Base-by-base conservation (phyloP, 2,113 vertebrate species). In the Gadus chalcogrammus region DNA sequence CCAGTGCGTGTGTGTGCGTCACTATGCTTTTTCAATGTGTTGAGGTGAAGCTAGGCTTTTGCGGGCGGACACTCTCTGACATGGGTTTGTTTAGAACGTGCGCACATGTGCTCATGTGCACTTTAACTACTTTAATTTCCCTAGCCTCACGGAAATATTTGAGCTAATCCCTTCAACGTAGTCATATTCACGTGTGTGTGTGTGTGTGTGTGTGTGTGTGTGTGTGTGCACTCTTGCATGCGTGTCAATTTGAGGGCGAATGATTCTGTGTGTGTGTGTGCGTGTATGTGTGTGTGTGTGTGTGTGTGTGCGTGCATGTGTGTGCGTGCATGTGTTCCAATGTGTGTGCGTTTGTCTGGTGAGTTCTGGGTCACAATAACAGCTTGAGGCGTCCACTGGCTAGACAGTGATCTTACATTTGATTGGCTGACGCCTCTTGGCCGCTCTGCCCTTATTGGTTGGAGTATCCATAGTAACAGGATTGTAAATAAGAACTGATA, bases 301-400 rank as follows among this genome's bases (percentile, higher is more conserved):
- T 55, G 52, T 55, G 52, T 8, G 52, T 55, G 52, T 55, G 52
- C 13, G 52, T 8, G 52, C 7, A 11, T 55, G 52, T 55, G 52
- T 8, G 7, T 55, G 3, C 12, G 17, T 48, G 42, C 42, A 28
- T 62, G 20, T 62, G 11, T 15, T 11, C 15, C 20, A 9, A 15
- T 62, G 60, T 61, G 18, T 61, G 20, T 27, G 60, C 22, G 60
- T 61, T 20, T 61, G 18, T 61, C 6, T 9, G 61, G 22, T 11
- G 68, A 81, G 71, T 90, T 89, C 86, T 90, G 75, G 85, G 88
- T 88, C 82, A 87, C 75, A 86, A 87, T 87, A 88, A 88, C 85
- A 84, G 82, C 90, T 89, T 27, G 84, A 79, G 82, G 88, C 65
- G 84, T 79, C 24, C 72, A 18, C 59, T 68, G 77, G 72, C 82